A percentile compares a stretch with the other conserved stretches of the same genome.
Conservation (phyloP, 2,888 invertebrate species). For the Sarcophaga variegata region DNA sequence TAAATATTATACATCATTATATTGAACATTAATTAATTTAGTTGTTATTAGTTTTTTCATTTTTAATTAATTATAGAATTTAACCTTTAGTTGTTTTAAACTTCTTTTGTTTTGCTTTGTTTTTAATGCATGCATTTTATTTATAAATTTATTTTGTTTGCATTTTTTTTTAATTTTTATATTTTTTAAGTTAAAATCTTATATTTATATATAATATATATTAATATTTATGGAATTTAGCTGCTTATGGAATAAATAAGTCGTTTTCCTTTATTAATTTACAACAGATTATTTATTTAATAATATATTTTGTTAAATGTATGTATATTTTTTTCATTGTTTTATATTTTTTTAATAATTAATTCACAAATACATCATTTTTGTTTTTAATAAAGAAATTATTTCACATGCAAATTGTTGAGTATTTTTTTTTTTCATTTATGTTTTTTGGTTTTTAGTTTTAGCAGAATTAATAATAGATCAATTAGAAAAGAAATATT, state of each 20-base stretch:
- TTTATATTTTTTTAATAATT: conserved; percentile 31
- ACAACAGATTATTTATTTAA: conserved; percentile 50
- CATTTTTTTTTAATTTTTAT: conserved; percentile 43
- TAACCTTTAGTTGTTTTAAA: conserved; percentile 12
- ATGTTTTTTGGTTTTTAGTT: conserved; percentile 26
- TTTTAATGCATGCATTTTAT: conserved; percentile 60
- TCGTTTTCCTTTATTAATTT: conserved; percentile 55
- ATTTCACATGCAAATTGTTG: conserved; percentile 61
- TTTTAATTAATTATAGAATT: no score
- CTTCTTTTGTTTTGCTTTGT: conserved; percentile 20
- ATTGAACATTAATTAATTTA: conserved; percentile 63
- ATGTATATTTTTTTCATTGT: conserved; percentile 16
- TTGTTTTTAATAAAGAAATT: conserved; percentile 38
- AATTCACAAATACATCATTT: conserved; percentile 56
- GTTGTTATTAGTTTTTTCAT: not conserved
- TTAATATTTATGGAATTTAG: conserved; percentile 44
- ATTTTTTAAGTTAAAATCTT: conserved; percentile 33
- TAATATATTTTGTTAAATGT: not conserved
- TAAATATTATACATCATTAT: conserved; percentile 57
- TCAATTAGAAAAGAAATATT: conserved; percentile 44
- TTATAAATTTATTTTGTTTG: conserved; percentile 54
- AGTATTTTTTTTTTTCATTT: conserved; percentile 23
- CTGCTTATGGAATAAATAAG: conserved; percentile 64
- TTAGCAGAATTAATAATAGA: conserved; percentile 47
- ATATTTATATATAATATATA: not conserved